phyloP scores from a whole-genome alignment of 2,797 vertebrate species.

The Podarcis siculus region DNA sequence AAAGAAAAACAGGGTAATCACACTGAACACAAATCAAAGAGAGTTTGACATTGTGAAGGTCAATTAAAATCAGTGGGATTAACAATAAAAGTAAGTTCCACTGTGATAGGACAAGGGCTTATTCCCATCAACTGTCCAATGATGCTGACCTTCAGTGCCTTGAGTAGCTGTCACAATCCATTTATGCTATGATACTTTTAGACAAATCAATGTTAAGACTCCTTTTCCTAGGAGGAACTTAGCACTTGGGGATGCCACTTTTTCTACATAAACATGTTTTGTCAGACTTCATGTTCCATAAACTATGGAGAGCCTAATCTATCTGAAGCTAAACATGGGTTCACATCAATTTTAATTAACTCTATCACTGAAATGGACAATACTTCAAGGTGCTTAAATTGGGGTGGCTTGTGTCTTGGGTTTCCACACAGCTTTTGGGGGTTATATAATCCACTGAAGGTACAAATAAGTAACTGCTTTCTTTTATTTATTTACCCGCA shows the following conservation, averaged over 20 bases:
- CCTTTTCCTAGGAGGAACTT: neutral
- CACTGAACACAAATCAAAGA: neutral
- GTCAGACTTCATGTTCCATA: no score
- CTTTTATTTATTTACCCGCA: slow-evolving; percentile 13
- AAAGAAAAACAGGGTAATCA: neutral
- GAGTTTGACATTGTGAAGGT: neutral
- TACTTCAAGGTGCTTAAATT: neutral
- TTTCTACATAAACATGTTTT: neutral
- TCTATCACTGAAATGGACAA: neutral
- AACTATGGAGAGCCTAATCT: neutral
- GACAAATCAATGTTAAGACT: neutral
- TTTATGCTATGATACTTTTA: neutral
- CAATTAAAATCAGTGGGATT: neutral
- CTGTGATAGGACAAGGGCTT: neutral
- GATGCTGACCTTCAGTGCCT: neutral
- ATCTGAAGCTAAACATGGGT: neutral
- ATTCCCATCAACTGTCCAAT: neutral
- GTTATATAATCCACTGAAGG: slow-evolving; percentile 5
- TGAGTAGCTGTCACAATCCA: neutral
- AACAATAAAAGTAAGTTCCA: neutral
- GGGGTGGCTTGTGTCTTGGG: accelerated
- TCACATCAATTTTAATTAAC: neutral
- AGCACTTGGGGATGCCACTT: no score
- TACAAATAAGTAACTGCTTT: slow-evolving; percentile 28
- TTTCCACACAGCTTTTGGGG: neutral